Evolutionary conservation across 2,888 invertebrate genomes (phyloP).

Genomic region (Sepioteuthis lessoniana): DNA sequence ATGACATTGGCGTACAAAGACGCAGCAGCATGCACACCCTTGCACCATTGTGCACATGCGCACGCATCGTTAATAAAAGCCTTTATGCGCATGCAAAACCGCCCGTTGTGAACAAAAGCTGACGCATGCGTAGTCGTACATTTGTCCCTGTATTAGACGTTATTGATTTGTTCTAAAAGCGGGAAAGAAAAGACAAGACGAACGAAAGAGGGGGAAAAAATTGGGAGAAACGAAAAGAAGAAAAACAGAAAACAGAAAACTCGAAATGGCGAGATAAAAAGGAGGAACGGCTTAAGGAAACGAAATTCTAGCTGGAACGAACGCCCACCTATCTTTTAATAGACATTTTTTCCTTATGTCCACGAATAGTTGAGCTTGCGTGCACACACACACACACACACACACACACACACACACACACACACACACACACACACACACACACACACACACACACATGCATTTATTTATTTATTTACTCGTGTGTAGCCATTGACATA

Average conservation of each 20-base stretch:
- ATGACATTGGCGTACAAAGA: too few species aligned
- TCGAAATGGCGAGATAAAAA: constrained; percentile 3
- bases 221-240: background rate
- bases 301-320: background rate
- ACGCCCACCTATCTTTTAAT: constrained; percentile 20
- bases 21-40: too few species aligned
- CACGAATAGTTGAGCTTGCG: background rate
- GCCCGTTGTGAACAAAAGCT: background rate
- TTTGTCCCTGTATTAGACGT: background rate
- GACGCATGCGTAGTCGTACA: background rate
- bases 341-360: background rate
- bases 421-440: background rate
- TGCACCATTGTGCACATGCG: too few species aligned
- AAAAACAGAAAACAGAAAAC: background rate
- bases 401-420: background rate
- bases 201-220: background rate
- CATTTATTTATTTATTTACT: too few species aligned
- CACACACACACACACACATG: background rate
- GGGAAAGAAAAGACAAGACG: background rate
- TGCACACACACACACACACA: background rate
- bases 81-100: background rate
- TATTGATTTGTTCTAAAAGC: background rate
- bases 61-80: too few species aligned
- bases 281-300: constrained; percentile 1
- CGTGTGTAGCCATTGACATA: too few species aligned